Percentiles rank a stretch among this genome's conserved stretches.
Evolutionary conservation across 35 echinoderm and acorn worm species (phyloP).

Genomic region (Patiria miniata): DNA sequence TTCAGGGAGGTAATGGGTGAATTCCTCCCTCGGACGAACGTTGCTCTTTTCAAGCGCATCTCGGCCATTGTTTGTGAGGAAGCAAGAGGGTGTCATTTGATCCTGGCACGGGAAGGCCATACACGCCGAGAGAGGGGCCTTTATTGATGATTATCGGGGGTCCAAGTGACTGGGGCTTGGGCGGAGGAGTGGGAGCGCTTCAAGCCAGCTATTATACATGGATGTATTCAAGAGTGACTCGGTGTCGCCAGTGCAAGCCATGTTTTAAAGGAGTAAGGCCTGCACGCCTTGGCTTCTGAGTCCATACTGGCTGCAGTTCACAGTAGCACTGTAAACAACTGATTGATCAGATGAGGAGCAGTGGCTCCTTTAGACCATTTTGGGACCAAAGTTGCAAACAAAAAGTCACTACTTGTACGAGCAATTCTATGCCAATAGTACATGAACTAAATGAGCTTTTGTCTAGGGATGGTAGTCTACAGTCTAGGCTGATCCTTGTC

Average conservation of each 20-base stretch:
- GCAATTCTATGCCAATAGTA: no score
- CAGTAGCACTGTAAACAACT: no score
- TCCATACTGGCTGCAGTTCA: no score
- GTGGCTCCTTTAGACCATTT: no score
- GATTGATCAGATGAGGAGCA: no score
- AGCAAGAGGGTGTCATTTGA: constrained; percentile 11
- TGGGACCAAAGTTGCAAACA: no score
- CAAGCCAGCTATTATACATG: constrained; percentile 8
- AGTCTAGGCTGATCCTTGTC: no score
- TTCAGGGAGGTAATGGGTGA: constrained; percentile 11
- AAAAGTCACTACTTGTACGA: no score
- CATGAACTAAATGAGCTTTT: no score
- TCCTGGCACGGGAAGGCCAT: background rate
- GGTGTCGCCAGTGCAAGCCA: background rate
- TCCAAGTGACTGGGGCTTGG: constrained; percentile 4
- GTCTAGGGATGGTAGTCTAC: no score
- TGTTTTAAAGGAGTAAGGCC: no score
- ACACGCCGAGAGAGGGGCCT: background rate
- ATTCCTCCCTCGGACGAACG: background rate
- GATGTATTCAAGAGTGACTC: constrained; percentile 17
- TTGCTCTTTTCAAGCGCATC: constrained; percentile 23
- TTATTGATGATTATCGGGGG: constrained; percentile 6
- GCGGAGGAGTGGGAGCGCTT: background rate
- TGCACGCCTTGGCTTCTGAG: no score
- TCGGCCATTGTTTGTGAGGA: constrained; percentile 25